A percentile compares a stretch with the other conserved stretches of the same genome.
Conservation (phyloP, 1,140 invertebrate genomes). For the Leptinotarsa undecemlineata region DNA sequence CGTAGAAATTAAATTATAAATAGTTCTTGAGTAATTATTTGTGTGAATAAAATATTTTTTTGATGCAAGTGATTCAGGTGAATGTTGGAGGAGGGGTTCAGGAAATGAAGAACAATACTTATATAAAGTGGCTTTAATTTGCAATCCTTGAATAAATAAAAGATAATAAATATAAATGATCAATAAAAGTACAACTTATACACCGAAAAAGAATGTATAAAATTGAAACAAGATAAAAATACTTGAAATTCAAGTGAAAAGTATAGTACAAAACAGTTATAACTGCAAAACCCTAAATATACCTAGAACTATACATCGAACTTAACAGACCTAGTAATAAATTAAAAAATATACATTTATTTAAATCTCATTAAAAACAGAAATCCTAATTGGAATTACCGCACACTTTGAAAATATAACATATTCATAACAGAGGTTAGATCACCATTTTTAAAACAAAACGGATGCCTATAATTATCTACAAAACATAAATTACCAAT, state of each 20-base stretch:
- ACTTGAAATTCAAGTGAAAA: constrained; percentile 3
- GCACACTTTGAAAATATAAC: not conserved
- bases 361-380: not conserved
- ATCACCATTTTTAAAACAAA: constrained; percentile 14
- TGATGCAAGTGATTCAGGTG: too few species aligned
- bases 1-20: too few species aligned
- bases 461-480: constrained; percentile 1
- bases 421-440: not conserved
- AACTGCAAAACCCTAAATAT: not conserved
- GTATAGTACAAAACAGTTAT: not conserved
- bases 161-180: not conserved
- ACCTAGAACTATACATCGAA: not conserved
- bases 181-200: not conserved
- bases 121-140: constrained; percentile 7
- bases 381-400: too few species aligned
- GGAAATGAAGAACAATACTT: not conserved
- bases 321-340: constrained; percentile 3
- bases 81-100: not conserved
- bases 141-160: not conserved
- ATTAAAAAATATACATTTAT: constrained; percentile 6
- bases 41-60: too few species aligned
- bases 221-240: not conserved
- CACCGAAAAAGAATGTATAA: not conserved
- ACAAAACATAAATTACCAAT: not conserved
- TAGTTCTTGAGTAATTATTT: too few species aligned